phyloP scores from a whole-genome alignment of 2,113 vertebrate species.

The Istiophorus platypterus region DNA sequence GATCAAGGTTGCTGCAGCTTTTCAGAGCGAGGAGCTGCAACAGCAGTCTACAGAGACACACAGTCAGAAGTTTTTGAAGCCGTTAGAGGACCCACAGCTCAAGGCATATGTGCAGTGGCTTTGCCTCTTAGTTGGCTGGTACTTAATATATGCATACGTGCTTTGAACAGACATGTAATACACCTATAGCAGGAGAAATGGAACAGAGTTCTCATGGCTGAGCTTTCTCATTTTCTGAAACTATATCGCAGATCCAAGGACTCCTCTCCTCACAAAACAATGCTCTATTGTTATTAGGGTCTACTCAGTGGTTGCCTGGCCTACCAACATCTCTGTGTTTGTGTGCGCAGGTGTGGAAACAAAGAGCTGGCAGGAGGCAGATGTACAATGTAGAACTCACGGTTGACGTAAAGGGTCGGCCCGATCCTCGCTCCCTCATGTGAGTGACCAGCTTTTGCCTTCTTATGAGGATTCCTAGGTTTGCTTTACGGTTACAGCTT shows the following conservation, averaged over 20 bases:
- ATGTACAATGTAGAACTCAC: conserved; percentile 50
- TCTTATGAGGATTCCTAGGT: conserved; percentile 52
- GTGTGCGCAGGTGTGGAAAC: conserved; percentile 66
- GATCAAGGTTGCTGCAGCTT: conserved; percentile 60
- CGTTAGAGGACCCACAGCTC: conserved; percentile 39
- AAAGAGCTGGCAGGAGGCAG: conserved; percentile 52
- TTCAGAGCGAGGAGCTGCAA: conserved; percentile 38
- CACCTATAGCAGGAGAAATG: conserved; percentile 43
- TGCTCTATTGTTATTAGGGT: conserved; percentile 70
- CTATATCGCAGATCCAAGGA: conserved; percentile 1
- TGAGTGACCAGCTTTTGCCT: conserved; percentile 24
- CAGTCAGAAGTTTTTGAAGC: conserved; percentile 43
- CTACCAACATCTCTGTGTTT: conserved; percentile 56
- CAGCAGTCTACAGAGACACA: conserved; percentile 27
- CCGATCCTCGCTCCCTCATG: conserved; percentile 6
- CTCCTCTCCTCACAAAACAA: conserved; percentile 65
- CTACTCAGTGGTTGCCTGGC: conserved; percentile 42
- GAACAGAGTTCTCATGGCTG: conserved; percentile 43
- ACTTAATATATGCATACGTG: conserved; percentile 37
- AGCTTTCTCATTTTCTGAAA: conserved; percentile 44
- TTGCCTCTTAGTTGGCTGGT: conserved; percentile 14
- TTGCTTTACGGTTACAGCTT: conserved; percentile 45
- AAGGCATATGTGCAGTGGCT: conserved; percentile 12
- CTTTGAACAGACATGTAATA: conserved; percentile 36
- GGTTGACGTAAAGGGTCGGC: conserved; percentile 60